Base-by-base conservation (phyloP, 37 sponge, comb jelly and placozoan genomes). In the Petrosia ficiformis region DNA sequence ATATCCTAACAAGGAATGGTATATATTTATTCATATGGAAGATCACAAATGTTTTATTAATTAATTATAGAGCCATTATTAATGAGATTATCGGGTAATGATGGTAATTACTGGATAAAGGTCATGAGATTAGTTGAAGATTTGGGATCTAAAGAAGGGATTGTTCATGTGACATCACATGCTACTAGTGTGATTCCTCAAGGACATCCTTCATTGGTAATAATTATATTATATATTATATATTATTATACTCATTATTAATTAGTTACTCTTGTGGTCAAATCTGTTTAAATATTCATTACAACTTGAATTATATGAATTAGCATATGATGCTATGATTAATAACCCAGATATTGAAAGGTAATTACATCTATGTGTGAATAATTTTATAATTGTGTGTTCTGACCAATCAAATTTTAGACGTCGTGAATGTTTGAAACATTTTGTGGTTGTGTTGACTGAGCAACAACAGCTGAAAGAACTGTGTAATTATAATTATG, bases 241-340 rank as follows among this genome's bases (percentile, higher is more conserved):
- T n/a, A n/a, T n/a, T n/a, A n/a, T n/a, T n/a, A n/a, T n/a, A n/a
- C n/a, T n/a, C n/a, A n/a, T n/a, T n/a, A n/a, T n/a, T n/a, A n/a
- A 67, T 2, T 77, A 90, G 91, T 44, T 74, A 41, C 39, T 92
- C 29, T 60, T 92, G 25, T 88, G 89, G 92, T 92, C 92, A 24
- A 80, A 24, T n/a, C 68, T 81, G 57, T 92, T 92, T 77, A 88
- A 88, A 65, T 79, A 84, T 32, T 72, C 71, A 56, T 67, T 92
- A 2, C 77, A 88, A 39, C 68, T 87, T 32, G 76, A 79, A 2
- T 59, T 83, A 38, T 39, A 42, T 28, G 24, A 79, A 29, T 68
- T 61, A 29, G 92, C 92, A 11, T 92, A 84, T 59, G 44, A 48
- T 8, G 92, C 89, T 63, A 80, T 88, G 81, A 65, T 78, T 34